Base-by-base conservation (phyloP, 2,888 invertebrate species). In the Elmis aenea region DNA sequence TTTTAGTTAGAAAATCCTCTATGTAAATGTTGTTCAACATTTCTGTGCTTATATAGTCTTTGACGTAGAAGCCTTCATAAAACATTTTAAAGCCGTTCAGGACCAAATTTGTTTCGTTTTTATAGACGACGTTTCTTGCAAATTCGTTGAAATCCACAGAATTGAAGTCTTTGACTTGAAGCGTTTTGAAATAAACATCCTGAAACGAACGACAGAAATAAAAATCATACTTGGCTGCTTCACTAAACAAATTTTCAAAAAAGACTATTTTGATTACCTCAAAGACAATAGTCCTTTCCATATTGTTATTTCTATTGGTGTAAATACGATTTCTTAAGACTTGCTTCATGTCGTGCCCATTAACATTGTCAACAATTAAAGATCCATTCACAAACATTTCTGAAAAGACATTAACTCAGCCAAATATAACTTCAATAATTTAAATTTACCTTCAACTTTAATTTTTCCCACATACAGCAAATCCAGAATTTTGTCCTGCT, bases 81-180 rank as follows among this genome's bases (percentile, higher is more conserved):
- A 53, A 38, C 4, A 69, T 66, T 8, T 42, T 51, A 0, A 73
- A 51, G 14, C 62, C 62, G n/a, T 60, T 55, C 8, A 70, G 40
- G 13, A 33, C 39, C 4, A 65, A 33, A 18, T 57, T 44, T 8
- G 54, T 45, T 39, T 69, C 62, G n/a, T 61, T 57, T 46, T 58
- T 65, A 37, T 64, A 67, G 18, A 74, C 60, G 8, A 73, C 55
- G 42, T 71, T 69, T 1, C 62, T 44, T 0, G 70, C 38, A 9
- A 70, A 58, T 6, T 58, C 50, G 1, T 66, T 55, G 38, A 74
- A 66, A 28, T 65, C 35, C 1, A 62, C 50, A 2, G 55, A 57
- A 45, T 70, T 68, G 4, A 70, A 57, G 8, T 61, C 55, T 13
- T 64, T 59, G 2, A 65, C 54, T 12, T 53, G 29, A 3, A 68